Evolutionary conservation across 2,888 invertebrate species (phyloP).

Genomic region (Eubasilissa splendida): DNA sequence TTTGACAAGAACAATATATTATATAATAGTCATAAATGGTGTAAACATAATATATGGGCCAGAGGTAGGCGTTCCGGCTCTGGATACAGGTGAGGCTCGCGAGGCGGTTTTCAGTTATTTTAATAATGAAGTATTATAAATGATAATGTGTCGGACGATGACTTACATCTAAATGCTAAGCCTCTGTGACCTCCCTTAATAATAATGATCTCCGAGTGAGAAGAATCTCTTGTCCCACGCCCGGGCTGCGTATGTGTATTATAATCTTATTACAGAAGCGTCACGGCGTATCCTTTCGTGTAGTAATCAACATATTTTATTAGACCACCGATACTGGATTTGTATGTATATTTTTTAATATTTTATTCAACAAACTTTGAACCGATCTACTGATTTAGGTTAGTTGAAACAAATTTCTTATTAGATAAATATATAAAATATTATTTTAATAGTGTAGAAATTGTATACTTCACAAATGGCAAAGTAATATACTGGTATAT

Average conservation of each 20-base stretch:
- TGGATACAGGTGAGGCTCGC: neutral
- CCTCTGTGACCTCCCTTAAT: neutral
- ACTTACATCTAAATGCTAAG: constrained; percentile 17
- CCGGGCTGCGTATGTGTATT: neutral
- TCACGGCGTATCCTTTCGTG: neutral
- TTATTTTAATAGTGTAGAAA: too few species aligned
- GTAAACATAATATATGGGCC: too few species aligned
- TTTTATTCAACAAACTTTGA: too few species aligned
- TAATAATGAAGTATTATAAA: constrained; percentile 9
- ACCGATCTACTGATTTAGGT: too few species aligned
- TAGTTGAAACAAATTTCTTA: too few species aligned
- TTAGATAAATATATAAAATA: too few species aligned
- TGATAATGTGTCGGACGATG: constrained; percentile 8
- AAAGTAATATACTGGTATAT: too few species aligned
- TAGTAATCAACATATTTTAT: constrained; percentile 3
- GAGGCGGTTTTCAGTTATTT: neutral
- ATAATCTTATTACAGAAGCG: constrained; percentile 23
- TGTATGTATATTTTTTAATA: too few species aligned
- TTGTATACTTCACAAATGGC: too few species aligned
- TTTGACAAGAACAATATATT: too few species aligned
- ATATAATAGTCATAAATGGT: too few species aligned
- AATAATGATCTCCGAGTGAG: neutral
- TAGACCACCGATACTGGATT: neutral
- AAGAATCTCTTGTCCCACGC: constrained; percentile 2
- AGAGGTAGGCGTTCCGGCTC: too few species aligned